Percentiles rank a stretch among this genome's conserved stretches.
phyloP scores from a whole-genome alignment of 2,113 vertebrate species.

The Salvelinus sp. region DNA sequence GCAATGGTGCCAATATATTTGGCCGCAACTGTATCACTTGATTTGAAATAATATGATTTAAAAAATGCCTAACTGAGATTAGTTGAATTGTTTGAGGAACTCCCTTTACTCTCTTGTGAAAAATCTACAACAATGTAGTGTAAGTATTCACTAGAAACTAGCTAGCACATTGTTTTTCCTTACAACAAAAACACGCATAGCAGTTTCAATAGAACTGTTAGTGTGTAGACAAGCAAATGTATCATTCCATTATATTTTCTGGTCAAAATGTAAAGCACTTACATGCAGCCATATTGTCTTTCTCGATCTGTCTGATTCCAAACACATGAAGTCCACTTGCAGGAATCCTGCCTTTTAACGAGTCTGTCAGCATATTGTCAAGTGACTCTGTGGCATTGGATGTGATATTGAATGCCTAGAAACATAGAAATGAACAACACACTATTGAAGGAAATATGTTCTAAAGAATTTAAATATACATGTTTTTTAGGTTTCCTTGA shows the following conservation, averaged over 20 bases:
- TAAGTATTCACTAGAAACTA: no score
- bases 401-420: conserved; percentile 91
- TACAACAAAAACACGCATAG: background rate
- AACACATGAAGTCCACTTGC: conserved; percentile 84
- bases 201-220: background rate
- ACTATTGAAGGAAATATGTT: background rate
- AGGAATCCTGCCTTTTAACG: conserved; percentile 87
- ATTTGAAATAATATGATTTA: no score
- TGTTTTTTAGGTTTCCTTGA: no score
- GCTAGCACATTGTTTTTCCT: background rate
- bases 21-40: no score
- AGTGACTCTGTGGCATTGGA: conserved; percentile 81
- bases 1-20: no score
- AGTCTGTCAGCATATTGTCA: conserved; percentile 86
- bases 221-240: background rate
- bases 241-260: background rate
- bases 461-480: no score
- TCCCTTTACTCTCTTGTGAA: no score
- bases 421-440: conserved; percentile 7
- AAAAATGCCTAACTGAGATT: no score
- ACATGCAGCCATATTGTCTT: conserved; percentile 85
- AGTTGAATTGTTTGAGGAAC: no score
- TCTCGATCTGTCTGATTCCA: conserved; percentile 89
- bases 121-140: no score
- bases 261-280: conserved; percentile 47